A percentile compares a stretch with the other conserved stretches of the same genome.
Conservation (phyloP, 2,888 invertebrate species). For the Aethes cnicana region DNA sequence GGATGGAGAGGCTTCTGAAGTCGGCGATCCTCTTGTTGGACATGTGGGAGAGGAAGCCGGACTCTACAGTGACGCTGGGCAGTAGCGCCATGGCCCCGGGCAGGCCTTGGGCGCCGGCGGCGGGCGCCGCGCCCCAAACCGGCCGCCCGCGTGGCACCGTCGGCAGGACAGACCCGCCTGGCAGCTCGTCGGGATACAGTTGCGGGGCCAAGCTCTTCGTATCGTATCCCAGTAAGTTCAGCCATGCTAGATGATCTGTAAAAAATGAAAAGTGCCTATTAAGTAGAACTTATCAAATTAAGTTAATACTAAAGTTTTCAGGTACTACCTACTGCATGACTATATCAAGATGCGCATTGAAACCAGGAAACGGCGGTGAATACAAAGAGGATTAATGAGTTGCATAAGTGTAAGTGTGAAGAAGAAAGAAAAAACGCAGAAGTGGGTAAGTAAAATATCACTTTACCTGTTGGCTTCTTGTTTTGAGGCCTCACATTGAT, state of each 20-base stretch:
- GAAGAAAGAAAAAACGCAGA: too few relatives aligned
- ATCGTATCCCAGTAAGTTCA: constrained; percentile 92
- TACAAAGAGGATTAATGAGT: too few relatives aligned
- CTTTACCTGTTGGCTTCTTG: constrained; percentile 87
- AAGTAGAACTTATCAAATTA: too few relatives aligned
- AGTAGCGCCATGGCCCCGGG: constrained; percentile 85
- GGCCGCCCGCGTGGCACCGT: constrained; percentile 82
- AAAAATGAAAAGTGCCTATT: constrained; percentile 37
- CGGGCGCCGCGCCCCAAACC: constrained; percentile 80
- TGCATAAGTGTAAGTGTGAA: too few relatives aligned
- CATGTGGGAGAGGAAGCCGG: constrained; percentile 92
- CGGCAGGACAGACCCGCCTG: constrained; percentile 86
- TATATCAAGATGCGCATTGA: too few relatives aligned
- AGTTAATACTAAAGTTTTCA: too few relatives aligned
- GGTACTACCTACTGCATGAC: too few relatives aligned
- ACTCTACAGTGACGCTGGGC: constrained; percentile 88
- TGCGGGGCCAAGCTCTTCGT: constrained; percentile 93
- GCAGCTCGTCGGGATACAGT: constrained; percentile 87
- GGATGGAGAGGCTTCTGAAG: constrained; percentile 88
- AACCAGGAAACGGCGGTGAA: too few relatives aligned
- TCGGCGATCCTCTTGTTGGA: constrained; percentile 90
- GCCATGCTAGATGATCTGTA: constrained; percentile 93
- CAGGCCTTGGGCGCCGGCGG: constrained; percentile 77
- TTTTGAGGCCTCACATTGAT: constrained; percentile 90
- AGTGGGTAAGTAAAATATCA: neutral